Conservation (phyloP, 2,113 vertebrate species). For the Oreochromis tanganicae region DNA sequence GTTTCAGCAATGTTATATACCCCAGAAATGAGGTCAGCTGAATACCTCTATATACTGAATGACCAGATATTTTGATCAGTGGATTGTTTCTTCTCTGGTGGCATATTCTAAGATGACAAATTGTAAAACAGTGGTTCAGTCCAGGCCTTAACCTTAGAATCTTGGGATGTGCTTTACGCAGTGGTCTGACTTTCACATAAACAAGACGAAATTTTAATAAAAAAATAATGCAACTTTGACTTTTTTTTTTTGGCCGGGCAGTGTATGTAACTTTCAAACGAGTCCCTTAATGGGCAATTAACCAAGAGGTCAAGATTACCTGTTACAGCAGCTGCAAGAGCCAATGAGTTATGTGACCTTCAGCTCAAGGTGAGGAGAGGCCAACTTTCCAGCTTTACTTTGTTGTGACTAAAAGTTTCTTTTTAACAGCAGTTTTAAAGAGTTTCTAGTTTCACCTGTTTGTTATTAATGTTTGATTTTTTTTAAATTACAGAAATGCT, state of each 20-base stretch:
- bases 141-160: not conserved
- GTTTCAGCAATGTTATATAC: not conserved
- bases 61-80: not conserved
- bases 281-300: not conserved
- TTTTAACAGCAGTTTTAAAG: not conserved
- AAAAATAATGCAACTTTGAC: not conserved
- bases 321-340: not conserved
- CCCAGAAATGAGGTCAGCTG: not conserved
- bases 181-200: not conserved
- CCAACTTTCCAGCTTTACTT: not conserved
- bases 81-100: not conserved
- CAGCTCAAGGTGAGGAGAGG: not conserved
- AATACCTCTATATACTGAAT: not conserved
- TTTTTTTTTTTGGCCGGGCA: fast-evolving
- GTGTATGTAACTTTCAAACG: not conserved
- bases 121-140: not conserved
- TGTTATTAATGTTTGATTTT: not conserved
- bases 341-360: not conserved
- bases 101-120: not conserved
- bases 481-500: not conserved
- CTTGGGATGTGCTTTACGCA: not conserved
- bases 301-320: not conserved
- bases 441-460: not conserved
- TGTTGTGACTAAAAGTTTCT: not conserved
- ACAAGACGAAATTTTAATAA: not conserved